Evolutionary conservation across 2,797 vertebrate species (phyloP).

Genomic region (Coluber constrictor): DNA sequence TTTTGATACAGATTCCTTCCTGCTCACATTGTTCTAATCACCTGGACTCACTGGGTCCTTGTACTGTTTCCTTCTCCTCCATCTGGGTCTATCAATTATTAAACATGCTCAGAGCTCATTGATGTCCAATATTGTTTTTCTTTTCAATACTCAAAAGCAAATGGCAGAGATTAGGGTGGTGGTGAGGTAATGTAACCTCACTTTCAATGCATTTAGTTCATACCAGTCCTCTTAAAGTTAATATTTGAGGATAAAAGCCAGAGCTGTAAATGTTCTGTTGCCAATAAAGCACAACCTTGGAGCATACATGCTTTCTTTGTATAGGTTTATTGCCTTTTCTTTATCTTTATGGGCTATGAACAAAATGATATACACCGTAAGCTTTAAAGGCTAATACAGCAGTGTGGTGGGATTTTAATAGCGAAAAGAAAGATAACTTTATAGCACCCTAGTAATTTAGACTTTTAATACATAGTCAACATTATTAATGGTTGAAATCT

Average conservation of each 20-base stretch:
- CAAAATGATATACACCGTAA: neutral
- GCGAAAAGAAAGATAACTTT: constrained; percentile 20
- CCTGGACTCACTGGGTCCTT: neutral
- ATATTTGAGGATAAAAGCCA: neutral
- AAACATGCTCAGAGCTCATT: neutral
- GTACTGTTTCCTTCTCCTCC: neutral
- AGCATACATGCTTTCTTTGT: constrained; percentile 22
- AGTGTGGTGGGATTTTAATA: neutral
- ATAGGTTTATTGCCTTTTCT: constrained; percentile 28
- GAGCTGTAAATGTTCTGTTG: constrained; percentile 14
- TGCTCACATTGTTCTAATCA: neutral
- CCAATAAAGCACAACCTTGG: constrained; percentile 6
- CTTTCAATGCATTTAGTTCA: neutral
- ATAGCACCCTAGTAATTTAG: neutral
- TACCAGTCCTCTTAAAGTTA: constrained; percentile 19
- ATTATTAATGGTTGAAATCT: neutral
- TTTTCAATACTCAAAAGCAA: neutral
- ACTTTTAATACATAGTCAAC: neutral
- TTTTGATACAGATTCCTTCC: neutral
- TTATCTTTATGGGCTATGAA: constrained; percentile 18
- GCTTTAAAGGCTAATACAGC: constrained; percentile 10
- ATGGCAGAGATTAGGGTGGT: neutral
- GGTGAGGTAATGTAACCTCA: neutral
- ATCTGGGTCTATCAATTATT: neutral
- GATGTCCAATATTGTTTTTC: too few species aligned